A percentile compares a stretch with the other conserved stretches of the same genome.
Conservation (phyloP, 2,888 invertebrate species). For the Scaptodrosophila latifasciaeformis region DNA sequence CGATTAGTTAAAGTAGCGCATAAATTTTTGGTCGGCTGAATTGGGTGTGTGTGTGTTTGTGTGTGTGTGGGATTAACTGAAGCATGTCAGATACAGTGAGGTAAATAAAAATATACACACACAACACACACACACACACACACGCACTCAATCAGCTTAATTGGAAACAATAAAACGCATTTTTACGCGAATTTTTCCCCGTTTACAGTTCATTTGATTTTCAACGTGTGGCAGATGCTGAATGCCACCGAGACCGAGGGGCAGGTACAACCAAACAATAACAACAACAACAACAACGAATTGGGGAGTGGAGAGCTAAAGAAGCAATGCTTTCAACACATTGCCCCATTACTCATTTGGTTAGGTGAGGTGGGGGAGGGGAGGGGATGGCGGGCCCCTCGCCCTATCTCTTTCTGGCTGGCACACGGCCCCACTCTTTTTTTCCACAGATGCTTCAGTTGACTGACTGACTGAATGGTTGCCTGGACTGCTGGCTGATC, state of each 20-base stretch:
- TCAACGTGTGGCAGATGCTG: constrained; percentile 13
- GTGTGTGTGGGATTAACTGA: constrained; percentile 40
- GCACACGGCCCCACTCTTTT: no score
- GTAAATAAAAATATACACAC: not conserved
- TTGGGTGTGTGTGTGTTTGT: constrained; percentile 31
- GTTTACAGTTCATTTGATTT: constrained; percentile 59
- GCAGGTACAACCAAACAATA: constrained; percentile 3
- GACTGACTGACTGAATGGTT: not conserved
- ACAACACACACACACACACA: constrained; percentile 12
- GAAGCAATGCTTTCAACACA: constrained; percentile 23
- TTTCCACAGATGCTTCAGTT: not conserved
- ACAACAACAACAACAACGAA: not conserved
- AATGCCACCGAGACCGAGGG: not conserved
- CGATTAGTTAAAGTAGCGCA: constrained; percentile 58
- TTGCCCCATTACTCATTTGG: constrained; percentile 36
- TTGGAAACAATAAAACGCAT: constrained; percentile 64
- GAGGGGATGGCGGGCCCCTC: no score
- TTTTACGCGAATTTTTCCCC: constrained; percentile 57
- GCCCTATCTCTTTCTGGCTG: no score
- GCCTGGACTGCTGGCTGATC: constrained; percentile 19
- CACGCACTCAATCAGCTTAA: constrained; percentile 57
- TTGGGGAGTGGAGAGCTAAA: no score
- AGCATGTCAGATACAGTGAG: constrained; percentile 38
- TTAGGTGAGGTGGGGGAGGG: not conserved
- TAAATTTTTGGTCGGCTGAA: constrained; percentile 33